Evolutionary conservation across 2,888 invertebrate species (phyloP).

Genomic region (Dynastes maya): DNA sequence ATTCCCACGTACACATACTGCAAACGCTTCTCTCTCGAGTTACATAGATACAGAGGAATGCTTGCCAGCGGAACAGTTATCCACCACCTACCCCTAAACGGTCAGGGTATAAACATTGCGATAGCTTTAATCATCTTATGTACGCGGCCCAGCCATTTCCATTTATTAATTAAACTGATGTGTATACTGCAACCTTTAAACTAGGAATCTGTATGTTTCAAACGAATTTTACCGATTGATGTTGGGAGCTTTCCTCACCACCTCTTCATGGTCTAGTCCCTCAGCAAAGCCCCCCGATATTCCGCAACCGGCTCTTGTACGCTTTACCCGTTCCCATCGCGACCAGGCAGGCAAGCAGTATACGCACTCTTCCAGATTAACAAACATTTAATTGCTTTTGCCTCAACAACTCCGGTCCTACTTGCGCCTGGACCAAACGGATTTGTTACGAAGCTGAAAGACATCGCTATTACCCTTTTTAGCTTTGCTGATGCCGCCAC

Average conservation of each 20-base stretch:
- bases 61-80: conserved; percentile 55
- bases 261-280: conserved; percentile 37
- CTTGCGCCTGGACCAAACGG: conserved; percentile 29
- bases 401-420: conserved; percentile 47
- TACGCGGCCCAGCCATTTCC: conserved; percentile 67
- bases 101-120: conserved; percentile 55
- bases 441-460: conserved; percentile 38
- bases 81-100: conserved; percentile 52
- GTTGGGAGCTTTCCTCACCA: conserved; percentile 55
- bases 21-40: neutral
- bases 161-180: conserved; percentile 71
- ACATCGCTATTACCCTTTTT: conserved; percentile 41
- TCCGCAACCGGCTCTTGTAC: conserved; percentile 54
- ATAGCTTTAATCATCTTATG: conserved; percentile 66
- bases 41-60: conserved; percentile 46
- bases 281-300: neutral
- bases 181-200: conserved; percentile 59
- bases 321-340: conserved; percentile 55
- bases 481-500: conserved; percentile 29
- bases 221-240: conserved; percentile 63
- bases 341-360: conserved; percentile 58
- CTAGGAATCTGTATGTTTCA: conserved; percentile 59
- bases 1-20: conserved; percentile 46
- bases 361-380: conserved; percentile 66
- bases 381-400: conserved; percentile 59